Base-by-base conservation (phyloP, 2,797 vertebrate species). In the Microchirus variegatus region DNA sequence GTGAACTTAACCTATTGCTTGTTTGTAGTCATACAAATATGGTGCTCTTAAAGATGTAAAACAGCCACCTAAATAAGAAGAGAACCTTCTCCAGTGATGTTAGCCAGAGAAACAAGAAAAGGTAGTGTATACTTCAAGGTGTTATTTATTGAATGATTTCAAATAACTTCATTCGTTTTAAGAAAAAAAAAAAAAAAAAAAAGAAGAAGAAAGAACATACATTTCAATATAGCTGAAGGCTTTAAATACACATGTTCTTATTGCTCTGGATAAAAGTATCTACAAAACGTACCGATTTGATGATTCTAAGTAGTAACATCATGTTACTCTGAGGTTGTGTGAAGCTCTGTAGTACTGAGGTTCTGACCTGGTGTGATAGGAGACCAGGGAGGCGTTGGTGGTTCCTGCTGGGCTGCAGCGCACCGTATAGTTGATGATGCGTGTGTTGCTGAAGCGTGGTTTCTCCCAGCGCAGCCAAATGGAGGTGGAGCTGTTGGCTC, bases 391-490 rank as follows among this genome's bases (percentile, higher is more conserved):
- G 75, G 96, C 95, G 0, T 99, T 99, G 78, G 95, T 95, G 70
- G 96, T 93, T 54, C 96, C 96, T 50, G 92, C 94, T 0, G 96
- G 97, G 84, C 95, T 96, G 92, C 96, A 98, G 78, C 97, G 96
- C 59, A 99, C 95, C 0, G 96, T 99, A 84, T 98, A 99, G 91
- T 96, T 96, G 83, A 96, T 95, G 43, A 98, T 96, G 76, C 94
- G 95, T 38, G 95, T 91, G 0, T 93, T 96, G 80, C 93, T 97
- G 87, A 97, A 97, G 16, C 94, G 91, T 0, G 97, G 97, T 60
- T 95, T 97, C 81, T 97, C 96, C 97, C 97, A 99, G 58, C 92
- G 91, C 49, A 99, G 92, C 96, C 96, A 96, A 80, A 99, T 96
- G 61, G 97, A 96, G 0, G 95, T 96, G 52, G 97, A 99, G 79